These are phyloP conservation scores for Agrypnia vestita DNA, from an alignment of 1,140 invertebrate genomes.

Conservation along the genomic window DNA sequence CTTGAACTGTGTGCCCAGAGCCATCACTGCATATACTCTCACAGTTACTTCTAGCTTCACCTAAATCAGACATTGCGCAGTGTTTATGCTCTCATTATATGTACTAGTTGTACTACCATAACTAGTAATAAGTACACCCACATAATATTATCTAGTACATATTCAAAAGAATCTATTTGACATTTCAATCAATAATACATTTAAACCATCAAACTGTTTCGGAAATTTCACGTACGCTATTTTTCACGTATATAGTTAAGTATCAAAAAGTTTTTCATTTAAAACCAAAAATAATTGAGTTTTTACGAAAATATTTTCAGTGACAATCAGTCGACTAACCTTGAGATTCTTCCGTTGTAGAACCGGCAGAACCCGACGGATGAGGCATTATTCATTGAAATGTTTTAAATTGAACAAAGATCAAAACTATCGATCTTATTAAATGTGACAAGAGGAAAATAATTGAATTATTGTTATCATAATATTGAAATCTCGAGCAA, in stretches of 20 bases:
- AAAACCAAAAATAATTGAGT: slow-evolving; percentile 17
- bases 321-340: slow-evolving; percentile 45
- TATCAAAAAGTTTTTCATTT: no score
- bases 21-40: slow-evolving; percentile 84
- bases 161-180: no score
- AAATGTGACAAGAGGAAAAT: slow-evolving; percentile 24
- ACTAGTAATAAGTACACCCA: slow-evolving; percentile 33
- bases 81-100: not conserved
- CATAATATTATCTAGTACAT: slow-evolving; percentile 32
- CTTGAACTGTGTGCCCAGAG: slow-evolving; percentile 78
- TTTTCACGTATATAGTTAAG: no score
- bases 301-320: slow-evolving; percentile 27
- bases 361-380: slow-evolving; percentile 16
- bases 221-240: no score
- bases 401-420: slow-evolving; percentile 24
- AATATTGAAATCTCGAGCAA: slow-evolving; percentile 45
- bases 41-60: slow-evolving; percentile 77
- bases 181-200: no score
- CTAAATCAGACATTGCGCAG: slow-evolving; percentile 58
- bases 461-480: slow-evolving; percentile 50
- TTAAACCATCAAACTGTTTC: no score
- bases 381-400: slow-evolving; percentile 48
- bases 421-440: not conserved
- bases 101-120: slow-evolving; percentile 19
- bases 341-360: slow-evolving; percentile 46